A percentile compares a stretch with the other conserved stretches of the same genome.
Conservation (phyloP, 2,888 invertebrate species). For the Lysandra bellargus region DNA sequence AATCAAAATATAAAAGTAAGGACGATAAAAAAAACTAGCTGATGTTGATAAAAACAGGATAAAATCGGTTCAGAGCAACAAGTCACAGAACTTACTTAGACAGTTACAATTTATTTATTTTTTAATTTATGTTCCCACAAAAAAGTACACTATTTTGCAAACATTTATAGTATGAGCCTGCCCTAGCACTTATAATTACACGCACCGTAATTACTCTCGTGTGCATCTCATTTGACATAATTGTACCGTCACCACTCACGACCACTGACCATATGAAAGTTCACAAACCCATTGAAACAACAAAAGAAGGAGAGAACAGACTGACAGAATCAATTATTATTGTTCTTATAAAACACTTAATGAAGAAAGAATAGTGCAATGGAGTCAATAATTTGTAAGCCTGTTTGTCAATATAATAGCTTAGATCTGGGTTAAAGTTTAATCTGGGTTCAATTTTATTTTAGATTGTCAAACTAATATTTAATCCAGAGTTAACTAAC, state of each 20-base stretch:
- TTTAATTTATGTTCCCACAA: no score
- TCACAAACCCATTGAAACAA: not conserved
- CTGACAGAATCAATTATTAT: not conserved
- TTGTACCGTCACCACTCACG: conserved; percentile 6
- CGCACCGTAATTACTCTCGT: conserved; percentile 8
- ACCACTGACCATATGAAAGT: conserved; percentile 5
- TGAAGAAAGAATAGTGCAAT: not conserved
- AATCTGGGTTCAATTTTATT: no score
- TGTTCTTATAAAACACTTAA: not conserved
- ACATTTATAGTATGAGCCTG: not conserved
- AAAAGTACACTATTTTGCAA: not conserved
- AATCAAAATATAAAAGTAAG: no score
- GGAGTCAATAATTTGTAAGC: not conserved
- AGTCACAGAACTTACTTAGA: not conserved
- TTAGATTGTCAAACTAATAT: no score
- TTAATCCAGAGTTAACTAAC: no score
- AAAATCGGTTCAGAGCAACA: not conserved
- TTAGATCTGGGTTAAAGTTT: not conserved
- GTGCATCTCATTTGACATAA: conserved; percentile 18
- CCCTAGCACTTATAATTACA: not conserved
- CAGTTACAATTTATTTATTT: not conserved
- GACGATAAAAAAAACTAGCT: no score
- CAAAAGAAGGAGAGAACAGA: not conserved
- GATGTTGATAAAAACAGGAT: not conserved
- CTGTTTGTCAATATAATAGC: not conserved